These are phyloP conservation scores for Theretra japonica DNA, from an alignment of 2,888 invertebrate species.

Conservation along the genomic window DNA sequence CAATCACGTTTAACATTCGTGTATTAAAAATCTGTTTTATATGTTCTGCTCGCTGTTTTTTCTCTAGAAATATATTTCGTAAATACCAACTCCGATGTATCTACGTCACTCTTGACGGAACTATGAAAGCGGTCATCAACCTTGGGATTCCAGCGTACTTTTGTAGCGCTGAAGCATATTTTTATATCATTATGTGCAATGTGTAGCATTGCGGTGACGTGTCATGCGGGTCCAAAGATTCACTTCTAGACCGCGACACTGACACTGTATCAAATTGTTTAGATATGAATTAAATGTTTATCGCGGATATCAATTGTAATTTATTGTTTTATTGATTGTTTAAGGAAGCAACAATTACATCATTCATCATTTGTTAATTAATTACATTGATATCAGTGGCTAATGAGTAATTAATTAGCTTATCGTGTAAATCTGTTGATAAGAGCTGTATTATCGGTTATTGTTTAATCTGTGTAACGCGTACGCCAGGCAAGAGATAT, in stretches of 20 bases:
- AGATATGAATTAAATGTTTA: no score
- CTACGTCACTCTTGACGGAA: conserved; percentile 12
- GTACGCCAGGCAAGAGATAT: neutral
- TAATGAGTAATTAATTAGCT: neutral
- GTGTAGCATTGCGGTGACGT: no score
- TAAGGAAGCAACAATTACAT: neutral
- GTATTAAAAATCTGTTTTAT: neutral
- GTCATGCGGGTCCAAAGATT: no score
- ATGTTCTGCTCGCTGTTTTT: neutral
- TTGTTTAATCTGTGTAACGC: neutral
- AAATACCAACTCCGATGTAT: neutral
- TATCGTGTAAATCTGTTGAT: conserved; percentile 14
- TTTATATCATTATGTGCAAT: neutral
- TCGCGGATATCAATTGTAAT: no score
- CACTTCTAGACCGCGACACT: no score
- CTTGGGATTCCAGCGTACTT: neutral
- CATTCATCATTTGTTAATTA: neutral
- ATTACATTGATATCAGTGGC: neutral
- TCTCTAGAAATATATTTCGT: neutral
- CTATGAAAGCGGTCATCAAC: neutral
- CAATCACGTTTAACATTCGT: neutral
- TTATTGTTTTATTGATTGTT: neutral
- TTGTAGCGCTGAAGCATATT: neutral
- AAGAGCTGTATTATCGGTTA: neutral
- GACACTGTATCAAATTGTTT: no score